Percentiles rank a stretch among this genome's conserved stretches.
phyloP scores from a whole-genome alignment of 2,797 vertebrate species.

The Tenualosa thibaudeaui region DNA sequence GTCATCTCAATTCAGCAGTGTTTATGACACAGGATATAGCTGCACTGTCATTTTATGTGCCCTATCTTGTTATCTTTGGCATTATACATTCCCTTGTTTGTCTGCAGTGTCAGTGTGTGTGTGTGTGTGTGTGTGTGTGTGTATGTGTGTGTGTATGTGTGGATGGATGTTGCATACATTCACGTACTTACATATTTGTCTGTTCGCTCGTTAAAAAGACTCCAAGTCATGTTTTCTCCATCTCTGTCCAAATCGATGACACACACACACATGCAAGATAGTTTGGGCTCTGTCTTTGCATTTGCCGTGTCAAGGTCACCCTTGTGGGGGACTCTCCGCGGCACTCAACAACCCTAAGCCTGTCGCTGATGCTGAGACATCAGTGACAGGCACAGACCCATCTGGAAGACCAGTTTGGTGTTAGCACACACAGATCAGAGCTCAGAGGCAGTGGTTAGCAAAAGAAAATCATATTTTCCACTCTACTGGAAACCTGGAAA shows the following conservation, averaged over 20 bases:
- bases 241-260: not conserved
- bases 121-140: slow-evolving; percentile 9
- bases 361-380: not conserved
- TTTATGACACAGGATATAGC: slow-evolving; percentile 23
- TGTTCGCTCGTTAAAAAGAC: not conserved
- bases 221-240: not conserved
- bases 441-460: slow-evolving; percentile 37
- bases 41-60: not conserved
- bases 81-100: slow-evolving; percentile 1
- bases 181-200: not conserved
- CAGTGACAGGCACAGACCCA: slow-evolving; percentile 25
- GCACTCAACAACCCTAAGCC: not conserved
- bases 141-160: not conserved
- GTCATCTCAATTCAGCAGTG: slow-evolving; percentile 17
- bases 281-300: slow-evolving; percentile 16
- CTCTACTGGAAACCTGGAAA: slow-evolving; percentile 40
- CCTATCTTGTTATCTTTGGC: slow-evolving; percentile 17
- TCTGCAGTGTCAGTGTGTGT: not conserved
- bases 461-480: slow-evolving; percentile 25
- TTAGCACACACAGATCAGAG: slow-evolving; percentile 33
- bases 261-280: slow-evolving; percentile 39
- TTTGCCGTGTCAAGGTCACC: slow-evolving; percentile 39
- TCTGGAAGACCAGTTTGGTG: slow-evolving; percentile 45
- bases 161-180: not conserved
- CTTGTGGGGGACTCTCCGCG: slow-evolving; percentile 29